These are phyloP conservation scores for Meiosimyza platycephala DNA, from an alignment of 2,888 invertebrate genomes.

Conservation along the genomic window DNA sequence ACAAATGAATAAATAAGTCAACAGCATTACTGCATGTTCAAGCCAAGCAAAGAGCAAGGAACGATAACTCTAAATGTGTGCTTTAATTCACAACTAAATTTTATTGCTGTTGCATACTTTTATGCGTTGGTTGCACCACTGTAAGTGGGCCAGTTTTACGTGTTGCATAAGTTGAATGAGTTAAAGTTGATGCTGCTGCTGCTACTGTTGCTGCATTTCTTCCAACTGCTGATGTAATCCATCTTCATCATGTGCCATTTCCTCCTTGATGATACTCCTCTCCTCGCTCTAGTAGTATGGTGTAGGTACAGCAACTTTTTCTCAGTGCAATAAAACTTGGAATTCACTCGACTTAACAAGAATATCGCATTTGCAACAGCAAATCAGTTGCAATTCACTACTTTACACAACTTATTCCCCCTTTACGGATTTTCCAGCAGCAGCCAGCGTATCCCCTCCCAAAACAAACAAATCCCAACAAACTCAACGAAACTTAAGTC, in stretches of 20 bases:
- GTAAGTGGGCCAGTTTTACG: slow-evolving; percentile 21
- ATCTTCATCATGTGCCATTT: slow-evolving; percentile 26
- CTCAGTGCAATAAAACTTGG: slow-evolving; percentile 36
- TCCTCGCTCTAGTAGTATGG: slow-evolving; percentile 3
- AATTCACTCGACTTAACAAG: slow-evolving; percentile 43
- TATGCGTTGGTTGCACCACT: slow-evolving; percentile 1
- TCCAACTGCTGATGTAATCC: slow-evolving; percentile 21
- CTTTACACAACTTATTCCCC: slow-evolving; percentile 26
- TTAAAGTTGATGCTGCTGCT: slow-evolving; percentile 9
- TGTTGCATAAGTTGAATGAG: neutral
- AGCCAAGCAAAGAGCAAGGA: no score
- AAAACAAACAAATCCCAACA: slow-evolving; percentile 22
- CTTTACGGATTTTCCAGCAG: slow-evolving; percentile 32
- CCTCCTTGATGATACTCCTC: neutral
- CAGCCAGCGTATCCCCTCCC: slow-evolving; percentile 22
- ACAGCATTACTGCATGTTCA: no score
- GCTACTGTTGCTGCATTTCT: slow-evolving; percentile 13
- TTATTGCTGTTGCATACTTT: no score
- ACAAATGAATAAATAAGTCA: no score
- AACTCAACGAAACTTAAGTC: slow-evolving; percentile 7
- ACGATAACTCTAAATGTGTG: slow-evolving; percentile 4
- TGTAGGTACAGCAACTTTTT: slow-evolving; percentile 17
- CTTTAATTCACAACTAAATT: neutral
- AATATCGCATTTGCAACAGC: slow-evolving; percentile 42
- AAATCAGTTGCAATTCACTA: slow-evolving; percentile 41